Conservation (phyloP, 1,140 invertebrate species). For the Gyrodactylus salaris region DNA sequence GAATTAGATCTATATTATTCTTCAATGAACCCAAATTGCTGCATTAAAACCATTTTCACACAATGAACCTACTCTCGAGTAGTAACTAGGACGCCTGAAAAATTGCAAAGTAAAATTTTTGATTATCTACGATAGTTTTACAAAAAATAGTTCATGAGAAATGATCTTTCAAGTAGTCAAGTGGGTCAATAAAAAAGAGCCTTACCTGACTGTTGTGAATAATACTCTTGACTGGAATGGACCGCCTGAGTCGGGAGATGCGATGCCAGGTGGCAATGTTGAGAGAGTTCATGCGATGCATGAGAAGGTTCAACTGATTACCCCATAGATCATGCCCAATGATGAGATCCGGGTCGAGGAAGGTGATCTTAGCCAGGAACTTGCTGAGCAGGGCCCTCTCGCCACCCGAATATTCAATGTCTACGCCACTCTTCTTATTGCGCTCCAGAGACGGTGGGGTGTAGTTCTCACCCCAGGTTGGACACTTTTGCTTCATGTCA, state of each 20-base stretch:
- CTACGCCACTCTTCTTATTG: slow-evolving; percentile 25
- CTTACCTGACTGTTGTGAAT: slow-evolving; percentile 11
- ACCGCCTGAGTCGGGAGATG: slow-evolving; percentile 41
- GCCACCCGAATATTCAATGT: slow-evolving; percentile 31
- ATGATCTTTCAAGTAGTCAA: slow-evolving; percentile 3
- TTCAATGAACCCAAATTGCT: too few species aligned
- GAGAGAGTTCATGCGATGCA: slow-evolving; percentile 36
- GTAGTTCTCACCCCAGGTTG: not conserved
- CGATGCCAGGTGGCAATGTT: slow-evolving; percentile 59
- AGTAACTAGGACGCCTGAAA: too few species aligned
- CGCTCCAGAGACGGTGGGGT: not conserved
- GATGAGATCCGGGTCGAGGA: slow-evolving; percentile 60
- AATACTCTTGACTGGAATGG: slow-evolving; percentile 25
- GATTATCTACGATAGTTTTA: too few species aligned
- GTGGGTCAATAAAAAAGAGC: not conserved
- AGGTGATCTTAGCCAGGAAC: slow-evolving; percentile 29
- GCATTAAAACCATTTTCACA: too few species aligned
- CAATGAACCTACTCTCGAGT: too few species aligned
- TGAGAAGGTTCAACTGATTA: slow-evolving; percentile 49
- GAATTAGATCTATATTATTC: too few species aligned
- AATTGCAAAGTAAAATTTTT: too few species aligned
- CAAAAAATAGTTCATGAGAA: too few species aligned
- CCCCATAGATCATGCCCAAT: slow-evolving; percentile 58
- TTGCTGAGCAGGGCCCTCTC: slow-evolving; percentile 49
- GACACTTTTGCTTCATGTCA: not conserved